Base-by-base conservation (phyloP, 2,888 invertebrate genomes). In the Napeogenes sylphis region DNA sequence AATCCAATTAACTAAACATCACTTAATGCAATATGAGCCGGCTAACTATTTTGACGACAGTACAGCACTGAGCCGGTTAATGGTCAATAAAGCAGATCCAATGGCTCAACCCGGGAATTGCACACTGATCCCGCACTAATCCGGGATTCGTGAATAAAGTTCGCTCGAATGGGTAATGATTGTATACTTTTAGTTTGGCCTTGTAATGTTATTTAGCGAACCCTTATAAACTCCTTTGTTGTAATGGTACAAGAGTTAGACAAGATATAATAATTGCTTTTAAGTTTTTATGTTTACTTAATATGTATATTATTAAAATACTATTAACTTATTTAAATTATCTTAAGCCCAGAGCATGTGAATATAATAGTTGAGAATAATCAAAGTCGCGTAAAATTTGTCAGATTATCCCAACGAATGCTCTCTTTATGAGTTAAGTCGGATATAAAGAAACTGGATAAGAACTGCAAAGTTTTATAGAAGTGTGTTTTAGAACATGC, bases 301-400 rank as follows among this genome's bases (percentile, higher is more conserved):
- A 51, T 51, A 51, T 51, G 4, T 8, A 30, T 10, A 30, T 5
- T 51, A 30, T 8, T 51, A 51, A 51, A 51, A 51, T 10, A 4
- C 2, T 55, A 58, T 55, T 46, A 58, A 54, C 47, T 58, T 58
- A 55, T 58, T 62, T 47, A 55, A 58, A 58, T 55, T 51, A 62
- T 58, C 62, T 58, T 21, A 58, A 47, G 21, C 13, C 47, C 58
- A 53, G 59, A 35, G 55, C 62, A 65, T 67, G 69, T 71, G 72
- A 69, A 68, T 67, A 67, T 69, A 65, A 67, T 68, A 69, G 70
- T 69, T 70, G 69, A 62, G 69, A 75, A 83, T 82, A 81, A 84
- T 85, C 84, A 83, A 82, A 82, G 75, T 73, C 77, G 77, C 80
- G 78, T 86, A 82, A 85, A 84, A 84, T 85, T 84, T 82, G 81